phyloP scores from a whole-genome alignment of 2,797 vertebrate species.

The Periparus ater region DNA sequence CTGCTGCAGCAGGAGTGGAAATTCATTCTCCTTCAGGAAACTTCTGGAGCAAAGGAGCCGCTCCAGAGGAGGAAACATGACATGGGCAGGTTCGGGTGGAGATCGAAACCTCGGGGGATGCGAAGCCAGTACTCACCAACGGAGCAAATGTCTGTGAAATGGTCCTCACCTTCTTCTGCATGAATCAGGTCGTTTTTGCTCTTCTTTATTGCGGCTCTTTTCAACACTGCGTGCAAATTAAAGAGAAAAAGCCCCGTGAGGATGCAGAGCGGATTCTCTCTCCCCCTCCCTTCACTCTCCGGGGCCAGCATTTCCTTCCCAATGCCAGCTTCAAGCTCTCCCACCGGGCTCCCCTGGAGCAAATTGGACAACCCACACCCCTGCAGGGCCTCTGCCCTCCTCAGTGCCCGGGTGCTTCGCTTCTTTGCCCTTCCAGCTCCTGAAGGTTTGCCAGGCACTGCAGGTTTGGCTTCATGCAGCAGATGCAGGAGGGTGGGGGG shows the following conservation, averaged over 20 bases:
- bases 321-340: background rate
- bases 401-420: background rate
- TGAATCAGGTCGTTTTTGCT: constrained; percentile 94
- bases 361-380: background rate
- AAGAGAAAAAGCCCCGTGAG: background rate
- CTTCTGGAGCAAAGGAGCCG: background rate
- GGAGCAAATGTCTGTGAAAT: constrained; percentile 93
- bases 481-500: background rate
- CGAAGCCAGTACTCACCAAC: constrained; percentile 84
- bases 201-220: constrained; percentile 92
- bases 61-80: background rate
- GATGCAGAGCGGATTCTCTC: background rate
- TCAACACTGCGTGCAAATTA: constrained; percentile 84
- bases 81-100: background rate
- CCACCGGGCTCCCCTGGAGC: background rate
- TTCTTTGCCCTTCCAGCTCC: background rate
- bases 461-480: background rate
- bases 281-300: constrained; percentile 13
- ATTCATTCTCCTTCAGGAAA: background rate
- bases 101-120: background rate
- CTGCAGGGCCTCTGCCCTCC: background rate
- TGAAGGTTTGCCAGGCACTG: background rate
- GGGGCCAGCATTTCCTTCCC: constrained; percentile 11
- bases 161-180: constrained; percentile 94
- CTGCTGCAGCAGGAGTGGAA: background rate